Evolutionary conservation across 2,797 vertebrate species (phyloP).

Genomic region (Gobionotothen gibberifrons): DNA sequence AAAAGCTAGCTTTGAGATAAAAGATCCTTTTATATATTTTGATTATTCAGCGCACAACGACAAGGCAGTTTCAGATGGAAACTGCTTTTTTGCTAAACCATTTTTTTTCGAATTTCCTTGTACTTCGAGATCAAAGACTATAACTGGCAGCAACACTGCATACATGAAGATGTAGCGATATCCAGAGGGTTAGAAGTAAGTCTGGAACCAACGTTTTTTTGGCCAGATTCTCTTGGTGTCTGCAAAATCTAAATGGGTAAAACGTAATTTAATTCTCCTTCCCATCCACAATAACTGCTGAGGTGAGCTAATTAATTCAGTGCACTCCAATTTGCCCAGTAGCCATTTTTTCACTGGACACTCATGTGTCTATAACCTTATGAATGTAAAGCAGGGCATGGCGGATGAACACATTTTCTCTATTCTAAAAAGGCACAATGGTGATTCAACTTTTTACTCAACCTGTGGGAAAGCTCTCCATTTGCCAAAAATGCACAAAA

Average conservation of each 20-base stretch:
- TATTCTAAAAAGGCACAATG: background rate
- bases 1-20: background rate
- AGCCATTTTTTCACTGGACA: background rate
- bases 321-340: background rate
- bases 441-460: background rate
- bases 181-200: background rate
- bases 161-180: background rate
- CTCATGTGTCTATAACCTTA: background rate
- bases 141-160: background rate
- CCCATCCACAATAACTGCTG: background rate
- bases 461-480: background rate
- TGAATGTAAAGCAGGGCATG: background rate
- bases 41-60: background rate
- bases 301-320: background rate
- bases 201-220: background rate
- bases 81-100: background rate
- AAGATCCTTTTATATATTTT: background rate
- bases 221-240: background rate
- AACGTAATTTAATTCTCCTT: background rate
- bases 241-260: background rate
- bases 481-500: background rate
- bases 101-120: background rate
- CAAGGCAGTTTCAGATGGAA: background rate
- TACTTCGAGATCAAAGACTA: background rate
- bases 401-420: background rate